Base-by-base conservation (phyloP, 1,140 invertebrate genomes). In the Thereuonema tuberculata region DNA sequence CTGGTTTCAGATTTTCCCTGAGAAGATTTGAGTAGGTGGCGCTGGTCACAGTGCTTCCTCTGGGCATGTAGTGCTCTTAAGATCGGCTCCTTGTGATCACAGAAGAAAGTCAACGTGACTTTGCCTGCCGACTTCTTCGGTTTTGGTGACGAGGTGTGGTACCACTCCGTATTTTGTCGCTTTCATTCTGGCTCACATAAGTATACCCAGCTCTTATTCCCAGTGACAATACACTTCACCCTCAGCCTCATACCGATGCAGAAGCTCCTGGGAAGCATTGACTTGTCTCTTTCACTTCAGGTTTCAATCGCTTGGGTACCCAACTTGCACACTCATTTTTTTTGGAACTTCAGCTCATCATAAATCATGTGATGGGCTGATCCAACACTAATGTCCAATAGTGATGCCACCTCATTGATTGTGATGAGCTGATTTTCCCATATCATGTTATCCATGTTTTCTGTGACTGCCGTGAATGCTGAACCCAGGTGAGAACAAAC, bases 331-430 rank as follows among this genome's bases (percentile, higher is more conserved):
- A 17, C 2, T n/a, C n/a, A n/a, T n/a, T 28, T 27, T 29, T 56
- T 56, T 56, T 23, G 17, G 54, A 56, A 37, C 31, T 37, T 56
- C 25, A 28, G 25, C 54, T 56, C 20, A 5, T 56, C 26, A 56
- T 27, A n/a, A 29, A 56, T 56, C 17, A 56, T 56, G 37, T 56
- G 25, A 56, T 56, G 26, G 54, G 23, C n/a, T 56, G 25, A 56
- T 56, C 25, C 28, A 56, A 56, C 25, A 56, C 27, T 56, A 28
- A 56, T 56, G 1, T 31, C 2, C 25, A 56, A 20, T 56, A 56
- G 28, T 56, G 1, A 56, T 28, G 54, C 14, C 54, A 56, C 29
- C 29, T 31, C 3, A 1, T 29, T 29, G 26, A 56, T n/a, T n/a
- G n/a, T 27, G 24, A 27, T 31, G 54, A 27, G 17, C 26, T 23